Conservation (phyloP, 2,888 invertebrate genomes). For the Peribatodes rhomboidaria region DNA sequence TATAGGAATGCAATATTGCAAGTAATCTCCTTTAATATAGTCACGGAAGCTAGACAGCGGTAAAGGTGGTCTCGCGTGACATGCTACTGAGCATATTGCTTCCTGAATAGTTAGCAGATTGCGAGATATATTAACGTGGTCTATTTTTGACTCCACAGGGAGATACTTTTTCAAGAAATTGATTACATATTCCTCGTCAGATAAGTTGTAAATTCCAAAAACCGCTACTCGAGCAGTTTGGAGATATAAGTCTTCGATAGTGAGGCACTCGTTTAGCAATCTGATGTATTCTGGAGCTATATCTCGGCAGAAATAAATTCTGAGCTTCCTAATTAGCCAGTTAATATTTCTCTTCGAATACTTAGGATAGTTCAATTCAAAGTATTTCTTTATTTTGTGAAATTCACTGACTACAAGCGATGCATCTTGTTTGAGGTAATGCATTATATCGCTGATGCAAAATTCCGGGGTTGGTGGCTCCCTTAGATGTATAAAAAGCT, state of each 20-base stretch:
- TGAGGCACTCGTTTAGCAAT: conserved; percentile 34
- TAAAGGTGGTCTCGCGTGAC: conserved; percentile 62
- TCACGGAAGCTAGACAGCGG: conserved; percentile 53
- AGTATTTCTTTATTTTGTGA: conserved; percentile 27
- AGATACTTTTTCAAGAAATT: conserved; percentile 59
- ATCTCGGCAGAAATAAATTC: conserved; percentile 34
- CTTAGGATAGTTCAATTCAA: background rate
- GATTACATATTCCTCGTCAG: conserved; percentile 50
- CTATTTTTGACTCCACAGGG: conserved; percentile 59
- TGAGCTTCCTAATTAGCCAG: conserved; percentile 29
- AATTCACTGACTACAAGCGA: conserved; percentile 31
- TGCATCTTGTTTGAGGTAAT: conserved; percentile 33
- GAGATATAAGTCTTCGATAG: conserved; percentile 19
- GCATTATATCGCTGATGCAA: conserved; percentile 17
- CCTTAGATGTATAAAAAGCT: conserved; percentile 2
- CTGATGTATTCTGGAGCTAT: conserved; percentile 32
- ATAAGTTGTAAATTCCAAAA: conserved; percentile 60
- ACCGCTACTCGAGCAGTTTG: conserved; percentile 46
- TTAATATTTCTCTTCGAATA: conserved; percentile 15
- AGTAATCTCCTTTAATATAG: conserved; percentile 67
- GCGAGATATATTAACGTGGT: conserved; percentile 51
- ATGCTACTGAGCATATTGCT: conserved; percentile 62
- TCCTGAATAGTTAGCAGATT: conserved; percentile 56
- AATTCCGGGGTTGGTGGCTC: background rate
- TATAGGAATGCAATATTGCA: conserved; percentile 60